Evolutionary conservation across 92 coral and sea anemone genomes (phyloP).

Genomic region (Epizoanthus ramosus): DNA sequence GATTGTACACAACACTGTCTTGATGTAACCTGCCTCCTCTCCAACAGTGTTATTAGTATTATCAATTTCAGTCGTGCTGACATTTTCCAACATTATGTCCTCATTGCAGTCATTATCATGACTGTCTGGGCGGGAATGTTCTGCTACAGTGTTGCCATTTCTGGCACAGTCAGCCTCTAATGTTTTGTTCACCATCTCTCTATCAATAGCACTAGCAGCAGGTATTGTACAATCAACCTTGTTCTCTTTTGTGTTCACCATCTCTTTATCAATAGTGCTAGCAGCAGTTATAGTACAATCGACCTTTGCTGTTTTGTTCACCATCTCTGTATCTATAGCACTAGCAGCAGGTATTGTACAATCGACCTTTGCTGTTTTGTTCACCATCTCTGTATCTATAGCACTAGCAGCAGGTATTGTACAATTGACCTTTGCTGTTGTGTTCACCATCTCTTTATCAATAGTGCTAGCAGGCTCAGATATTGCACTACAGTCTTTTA

Average conservation of each 20-base stretch:
- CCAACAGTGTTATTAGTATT: not conserved
- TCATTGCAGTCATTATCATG: not conserved
- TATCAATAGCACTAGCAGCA: not conserved
- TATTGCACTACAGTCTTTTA: too few relatives aligned
- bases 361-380: too few relatives aligned
- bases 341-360: not conserved
- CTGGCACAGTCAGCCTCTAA: not conserved
- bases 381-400: not conserved
- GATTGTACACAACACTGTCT: not conserved
- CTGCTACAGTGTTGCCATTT: not conserved
- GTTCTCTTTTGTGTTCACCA: not conserved
- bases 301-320: too few relatives aligned
- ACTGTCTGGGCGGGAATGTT: not conserved
- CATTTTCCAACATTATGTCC: not conserved
- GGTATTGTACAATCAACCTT: not conserved
- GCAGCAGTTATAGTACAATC: not conserved
- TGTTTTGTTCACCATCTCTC: not conserved
- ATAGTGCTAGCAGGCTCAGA: too few relatives aligned
- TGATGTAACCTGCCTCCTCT: not conserved
- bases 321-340: not conserved
- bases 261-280: not conserved
- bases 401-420: not conserved
- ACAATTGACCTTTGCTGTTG: too few relatives aligned
- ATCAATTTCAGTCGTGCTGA: not conserved
- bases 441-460: too few relatives aligned